Percentiles rank a stretch among this genome's conserved stretches.
Conservation (phyloP, 2,888 invertebrate species). For the Melanophora roralis region DNA sequence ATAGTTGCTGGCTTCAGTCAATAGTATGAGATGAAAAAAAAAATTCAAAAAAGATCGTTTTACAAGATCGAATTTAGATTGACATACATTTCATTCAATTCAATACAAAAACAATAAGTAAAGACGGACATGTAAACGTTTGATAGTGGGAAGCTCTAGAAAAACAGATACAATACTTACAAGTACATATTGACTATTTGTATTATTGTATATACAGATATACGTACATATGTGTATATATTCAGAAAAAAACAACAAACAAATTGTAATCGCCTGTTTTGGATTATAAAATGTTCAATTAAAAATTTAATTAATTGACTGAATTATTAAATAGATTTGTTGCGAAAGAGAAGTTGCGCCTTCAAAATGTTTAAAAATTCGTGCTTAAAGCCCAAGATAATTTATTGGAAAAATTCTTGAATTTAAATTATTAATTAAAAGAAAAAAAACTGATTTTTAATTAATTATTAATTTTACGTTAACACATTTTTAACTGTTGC, state of each 20-base stretch:
- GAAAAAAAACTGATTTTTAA: no score
- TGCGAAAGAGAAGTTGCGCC: not conserved
- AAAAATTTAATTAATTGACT: constrained; percentile 15
- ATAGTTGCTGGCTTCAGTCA: not conserved
- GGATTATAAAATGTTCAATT: constrained; percentile 1
- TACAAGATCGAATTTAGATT: constrained; percentile 65
- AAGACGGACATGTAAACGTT: constrained; percentile 26
- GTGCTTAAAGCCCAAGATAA: no score
- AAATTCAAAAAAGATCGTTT: constrained; percentile 61
- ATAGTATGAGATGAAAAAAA: constrained; percentile 30
- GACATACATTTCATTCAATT: constrained; percentile 53
- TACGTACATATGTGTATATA: not conserved
- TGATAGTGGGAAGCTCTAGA: constrained; percentile 61
- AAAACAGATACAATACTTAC: constrained; percentile 54
- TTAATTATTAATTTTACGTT: no score
- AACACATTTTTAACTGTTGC: no score
- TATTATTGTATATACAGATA: not conserved
- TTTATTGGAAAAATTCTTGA: no score
- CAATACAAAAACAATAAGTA: constrained; percentile 19
- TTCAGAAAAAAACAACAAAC: not conserved
- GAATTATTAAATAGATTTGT: not conserved
- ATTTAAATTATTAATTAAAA: no score
- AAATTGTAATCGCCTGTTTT: not conserved
- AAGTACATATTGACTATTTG: not conserved
- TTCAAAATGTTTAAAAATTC: not conserved